A percentile compares a stretch with the other conserved stretches of the same genome.
These are phyloP conservation scores for Lasioglossum lativentre DNA, from an alignment of 2,888 invertebrate species.

Conservation along the genomic window DNA sequence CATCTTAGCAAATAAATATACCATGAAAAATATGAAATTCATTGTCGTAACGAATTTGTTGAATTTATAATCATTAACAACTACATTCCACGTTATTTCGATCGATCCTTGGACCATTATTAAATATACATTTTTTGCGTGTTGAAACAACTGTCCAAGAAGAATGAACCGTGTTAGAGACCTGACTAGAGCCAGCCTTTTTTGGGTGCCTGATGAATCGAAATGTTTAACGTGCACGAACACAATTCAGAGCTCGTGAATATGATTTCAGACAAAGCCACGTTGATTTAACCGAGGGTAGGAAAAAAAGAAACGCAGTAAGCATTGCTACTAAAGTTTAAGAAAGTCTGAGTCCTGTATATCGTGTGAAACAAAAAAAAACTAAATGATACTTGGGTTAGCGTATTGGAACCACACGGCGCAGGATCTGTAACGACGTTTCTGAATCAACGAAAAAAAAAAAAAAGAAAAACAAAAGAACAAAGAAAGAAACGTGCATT, in stretches of 20 bases:
- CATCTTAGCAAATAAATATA: neutral
- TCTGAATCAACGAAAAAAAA: conserved; percentile 48
- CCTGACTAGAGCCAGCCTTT: conserved; percentile 11
- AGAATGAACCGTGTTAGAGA: neutral
- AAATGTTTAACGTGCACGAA: conserved; percentile 27
- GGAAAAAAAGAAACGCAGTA: conserved; percentile 44
- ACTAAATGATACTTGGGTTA: conserved; percentile 28
- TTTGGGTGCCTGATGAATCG: conserved; percentile 42
- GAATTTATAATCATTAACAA: neutral
- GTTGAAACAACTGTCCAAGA: neutral
- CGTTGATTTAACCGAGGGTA: conserved; percentile 72
- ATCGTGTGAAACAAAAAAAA: conserved; percentile 30
- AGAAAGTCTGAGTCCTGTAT: conserved; percentile 57
- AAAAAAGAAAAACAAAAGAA: conserved; percentile 26
- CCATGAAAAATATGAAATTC: neutral
- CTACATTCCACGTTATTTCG: neutral
- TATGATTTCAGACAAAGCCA: conserved; percentile 77
- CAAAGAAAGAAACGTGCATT: conserved; percentile 43
- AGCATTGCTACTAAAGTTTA: conserved; percentile 47
- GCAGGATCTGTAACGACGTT: conserved; percentile 56
- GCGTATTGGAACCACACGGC: conserved; percentile 46
- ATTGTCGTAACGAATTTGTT: neutral
- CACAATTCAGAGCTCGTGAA: conserved; percentile 49
- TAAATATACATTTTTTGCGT: neutral
- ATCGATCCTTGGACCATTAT: neutral